Evolutionary conservation across 2,797 vertebrate genomes (phyloP), one percentile per base, ranked within the genome.

Genomic region (Parambassis ranga): DNA sequence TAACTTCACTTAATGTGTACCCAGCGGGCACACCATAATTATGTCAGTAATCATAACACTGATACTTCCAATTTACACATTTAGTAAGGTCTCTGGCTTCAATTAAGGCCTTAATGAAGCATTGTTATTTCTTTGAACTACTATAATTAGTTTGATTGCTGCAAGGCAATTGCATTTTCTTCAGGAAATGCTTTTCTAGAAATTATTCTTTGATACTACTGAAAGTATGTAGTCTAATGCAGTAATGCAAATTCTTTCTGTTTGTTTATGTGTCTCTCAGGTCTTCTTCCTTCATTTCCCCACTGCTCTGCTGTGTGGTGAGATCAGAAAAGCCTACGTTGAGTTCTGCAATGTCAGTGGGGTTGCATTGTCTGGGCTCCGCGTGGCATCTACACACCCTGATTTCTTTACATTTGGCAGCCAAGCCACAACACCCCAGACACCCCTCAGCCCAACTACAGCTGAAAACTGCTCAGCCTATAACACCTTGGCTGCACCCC

Each of bases 251-350:
- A 3, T 32, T 7, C n/a, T 35, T 15, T 19, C 23, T 49, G 18
- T 23, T 26, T 19, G 10, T 38, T 10, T 43, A 0, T 65, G 16
- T 61, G 15, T 55, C 3, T 41, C 1, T 30, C 88, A 99, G 97
- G 96, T 98, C 6, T 99, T 98, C 89, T 99, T 99, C 74, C 93
- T 99, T 86, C 95, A 98, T 91, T 99, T 98, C 77, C 97, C 97
- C 58, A 96, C 97, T 3, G 96, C 94, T 14, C 93, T 99, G 63
- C 94, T 98, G 13, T 99, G 97, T 69, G 97, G 97, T 36, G 97
- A 99, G 91, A 96, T 98, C 79, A 89, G 94, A 48, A 98, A 98
- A 87, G 95, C 97, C 0, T 96, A 95, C 28, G 96, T 98, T 20
- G 97, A 99, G 83, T 98, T 99, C 89, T 93, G 95, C 63, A 99